Conservation (phyloP, 1,140 invertebrate genomes). For the Drosophila kepulauana region DNA sequence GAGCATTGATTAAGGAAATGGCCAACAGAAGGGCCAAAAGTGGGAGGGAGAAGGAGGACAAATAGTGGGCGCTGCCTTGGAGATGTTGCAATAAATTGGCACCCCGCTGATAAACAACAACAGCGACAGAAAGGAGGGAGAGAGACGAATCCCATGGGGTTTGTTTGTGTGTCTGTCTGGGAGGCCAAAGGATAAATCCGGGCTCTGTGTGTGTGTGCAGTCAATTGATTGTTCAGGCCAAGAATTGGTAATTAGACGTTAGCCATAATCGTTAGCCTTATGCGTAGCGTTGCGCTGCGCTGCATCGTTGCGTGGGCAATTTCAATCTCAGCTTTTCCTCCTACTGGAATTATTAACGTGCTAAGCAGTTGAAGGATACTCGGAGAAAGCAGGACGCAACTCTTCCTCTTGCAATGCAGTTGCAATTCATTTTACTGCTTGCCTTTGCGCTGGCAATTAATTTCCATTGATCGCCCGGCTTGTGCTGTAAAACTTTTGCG, state of each 20-base stretch:
- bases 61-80: not conserved
- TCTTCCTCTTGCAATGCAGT: not conserved
- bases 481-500: not conserved
- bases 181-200: not conserved
- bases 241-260: slow-evolving; percentile 32
- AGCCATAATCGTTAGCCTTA: slow-evolving; percentile 23
- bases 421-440: not conserved
- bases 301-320: not conserved
- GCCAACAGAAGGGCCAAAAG: not conserved
- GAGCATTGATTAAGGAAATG: slow-evolving; percentile 23
- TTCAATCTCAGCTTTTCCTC: not conserved
- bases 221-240: slow-evolving; percentile 38
- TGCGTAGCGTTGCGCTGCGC: not conserved
- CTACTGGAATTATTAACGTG: slow-evolving; percentile 7
- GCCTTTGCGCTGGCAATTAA: slow-evolving; percentile 19
- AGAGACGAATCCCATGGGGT: not conserved
- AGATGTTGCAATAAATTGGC: slow-evolving; percentile 49
- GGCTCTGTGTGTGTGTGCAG: not conserved
- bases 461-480: slow-evolving; percentile 9
- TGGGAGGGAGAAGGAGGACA: not conserved
- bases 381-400: not conserved
- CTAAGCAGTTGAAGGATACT: slow-evolving; percentile 1
- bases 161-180: not conserved
- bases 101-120: slow-evolving; percentile 28
- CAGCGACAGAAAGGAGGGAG: not conserved